phyloP scores from a whole-genome alignment of 2,113 vertebrate species.

The Charina bottae region DNA sequence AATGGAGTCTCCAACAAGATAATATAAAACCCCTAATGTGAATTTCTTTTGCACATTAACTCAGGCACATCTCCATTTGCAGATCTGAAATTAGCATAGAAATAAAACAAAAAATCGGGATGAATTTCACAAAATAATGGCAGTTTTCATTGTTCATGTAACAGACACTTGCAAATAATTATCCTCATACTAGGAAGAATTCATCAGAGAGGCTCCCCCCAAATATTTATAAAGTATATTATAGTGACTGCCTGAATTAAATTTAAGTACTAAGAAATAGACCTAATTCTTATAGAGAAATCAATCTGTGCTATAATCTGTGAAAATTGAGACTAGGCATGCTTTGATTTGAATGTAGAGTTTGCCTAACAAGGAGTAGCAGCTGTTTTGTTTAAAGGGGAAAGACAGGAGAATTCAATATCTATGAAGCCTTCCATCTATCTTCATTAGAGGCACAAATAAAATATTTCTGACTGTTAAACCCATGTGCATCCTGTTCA shows the following conservation, averaged over 20 bases:
- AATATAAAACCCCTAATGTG: constrained; percentile 70
- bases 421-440: constrained; percentile 36
- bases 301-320: constrained; percentile 65
- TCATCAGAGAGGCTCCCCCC: constrained; percentile 62
- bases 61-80: constrained; percentile 52
- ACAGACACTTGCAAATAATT: constrained; percentile 71
- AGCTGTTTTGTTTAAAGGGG: constrained; percentile 14
- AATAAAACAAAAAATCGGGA: constrained; percentile 5
- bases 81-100: constrained; percentile 35
- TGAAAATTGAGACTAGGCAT: constrained; percentile 60
- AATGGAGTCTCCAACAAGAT: constrained; percentile 59
- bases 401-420: constrained; percentile 46
- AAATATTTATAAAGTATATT: constrained; percentile 66
- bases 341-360: constrained; percentile 59
- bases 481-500: constrained; percentile 32
- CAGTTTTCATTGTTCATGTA: constrained; percentile 65
- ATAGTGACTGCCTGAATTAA: constrained; percentile 64
- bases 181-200: constrained; percentile 62
- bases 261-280: constrained; percentile 61
- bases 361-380: constrained; percentile 60
- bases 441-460: constrained; percentile 44
- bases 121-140: constrained; percentile 47
- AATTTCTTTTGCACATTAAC: constrained; percentile 62
- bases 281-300: constrained; percentile 60
- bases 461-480: constrained; percentile 56